Conservation (phyloP, 2,113 vertebrate species). For the Amblyopsis rosae region DNA sequence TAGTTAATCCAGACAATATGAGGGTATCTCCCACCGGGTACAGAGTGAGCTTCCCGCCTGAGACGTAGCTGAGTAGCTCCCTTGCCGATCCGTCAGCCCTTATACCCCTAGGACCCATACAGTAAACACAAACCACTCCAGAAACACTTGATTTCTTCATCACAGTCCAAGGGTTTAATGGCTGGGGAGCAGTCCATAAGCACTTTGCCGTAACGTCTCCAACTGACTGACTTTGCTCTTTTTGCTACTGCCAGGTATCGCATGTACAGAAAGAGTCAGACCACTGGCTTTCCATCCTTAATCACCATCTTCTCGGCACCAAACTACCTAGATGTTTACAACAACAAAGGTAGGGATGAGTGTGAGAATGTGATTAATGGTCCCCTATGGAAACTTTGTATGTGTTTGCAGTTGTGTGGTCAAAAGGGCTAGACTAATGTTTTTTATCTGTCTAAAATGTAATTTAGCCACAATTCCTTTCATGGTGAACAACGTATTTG, state of each 20-base stretch:
- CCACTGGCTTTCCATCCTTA: conserved; percentile 97
- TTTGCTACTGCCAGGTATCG: conserved; percentile 82
- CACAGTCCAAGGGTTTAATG: conserved; percentile 1
- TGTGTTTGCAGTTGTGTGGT: no score
- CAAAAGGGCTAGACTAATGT: no score
- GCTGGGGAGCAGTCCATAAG: conserved; percentile 1
- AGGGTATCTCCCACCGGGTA: conserved; percentile 7
- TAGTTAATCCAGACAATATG: not conserved
- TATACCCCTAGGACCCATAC: conserved; percentile 16
- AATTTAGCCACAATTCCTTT: no score
- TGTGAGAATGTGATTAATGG: not conserved
- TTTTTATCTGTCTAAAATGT: no score
- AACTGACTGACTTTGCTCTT: conserved; percentile 15
- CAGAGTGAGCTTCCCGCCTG: conserved; percentile 34
- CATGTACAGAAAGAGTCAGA: conserved; percentile 99
- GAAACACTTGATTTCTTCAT: not conserved
- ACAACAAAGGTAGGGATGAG: conserved; percentile 92
- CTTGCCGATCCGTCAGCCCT: not conserved
- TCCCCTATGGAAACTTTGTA: no score
- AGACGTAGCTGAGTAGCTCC: not conserved
- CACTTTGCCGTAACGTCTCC: conserved; percentile 5
- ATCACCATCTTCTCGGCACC: conserved; percentile 99
- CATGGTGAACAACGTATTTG: no score
- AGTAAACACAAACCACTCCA: conserved; percentile 19
- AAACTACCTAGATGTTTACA: conserved; percentile 99